phyloP scores from a whole-genome alignment of 2,888 invertebrate genomes.

The Euproctis similis region DNA sequence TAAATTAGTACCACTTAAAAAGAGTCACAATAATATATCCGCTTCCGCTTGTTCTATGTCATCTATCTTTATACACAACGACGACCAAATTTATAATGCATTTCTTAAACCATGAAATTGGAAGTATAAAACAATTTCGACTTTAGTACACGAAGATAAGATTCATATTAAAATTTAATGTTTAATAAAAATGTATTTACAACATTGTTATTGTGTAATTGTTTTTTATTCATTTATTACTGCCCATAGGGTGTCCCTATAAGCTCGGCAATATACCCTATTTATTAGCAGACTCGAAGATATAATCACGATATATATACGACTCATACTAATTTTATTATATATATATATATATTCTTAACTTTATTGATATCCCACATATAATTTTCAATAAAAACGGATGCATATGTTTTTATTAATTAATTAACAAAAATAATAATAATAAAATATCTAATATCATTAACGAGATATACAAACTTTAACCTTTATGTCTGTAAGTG shows the following conservation, averaged over 20 bases:
- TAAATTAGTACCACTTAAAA: too few relatives aligned
- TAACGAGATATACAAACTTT: too few relatives aligned
- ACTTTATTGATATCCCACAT: constrained; percentile 45
- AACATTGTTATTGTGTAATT: constrained; percentile 45
- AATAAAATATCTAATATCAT: too few relatives aligned
- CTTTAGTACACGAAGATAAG: constrained; percentile 18
- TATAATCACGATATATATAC: constrained; percentile 46
- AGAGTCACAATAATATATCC: too few relatives aligned
- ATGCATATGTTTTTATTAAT: too few relatives aligned
- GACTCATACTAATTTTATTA: constrained; percentile 60
- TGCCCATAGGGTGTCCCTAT: constrained; percentile 43
- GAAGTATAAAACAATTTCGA: constrained; percentile 18
- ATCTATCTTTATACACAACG: constrained; percentile 24
- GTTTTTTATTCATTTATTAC: constrained; percentile 70
- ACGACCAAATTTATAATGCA: constrained; percentile 23
- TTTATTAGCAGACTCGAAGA: constrained; percentile 47
- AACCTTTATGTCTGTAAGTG: too few relatives aligned
- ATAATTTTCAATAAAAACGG: constrained; percentile 32
- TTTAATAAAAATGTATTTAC: constrained; percentile 8
- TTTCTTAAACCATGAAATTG: constrained; percentile 20
- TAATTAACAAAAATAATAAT: too few relatives aligned
- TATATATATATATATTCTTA: too few relatives aligned
- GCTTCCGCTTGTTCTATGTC: constrained; percentile 26
- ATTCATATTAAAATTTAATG: constrained; percentile 4
- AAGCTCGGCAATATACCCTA: constrained; percentile 54